Evolutionary conservation across 2,888 invertebrate genomes (phyloP).

Genomic region (Phyllotreta cruciferae): DNA sequence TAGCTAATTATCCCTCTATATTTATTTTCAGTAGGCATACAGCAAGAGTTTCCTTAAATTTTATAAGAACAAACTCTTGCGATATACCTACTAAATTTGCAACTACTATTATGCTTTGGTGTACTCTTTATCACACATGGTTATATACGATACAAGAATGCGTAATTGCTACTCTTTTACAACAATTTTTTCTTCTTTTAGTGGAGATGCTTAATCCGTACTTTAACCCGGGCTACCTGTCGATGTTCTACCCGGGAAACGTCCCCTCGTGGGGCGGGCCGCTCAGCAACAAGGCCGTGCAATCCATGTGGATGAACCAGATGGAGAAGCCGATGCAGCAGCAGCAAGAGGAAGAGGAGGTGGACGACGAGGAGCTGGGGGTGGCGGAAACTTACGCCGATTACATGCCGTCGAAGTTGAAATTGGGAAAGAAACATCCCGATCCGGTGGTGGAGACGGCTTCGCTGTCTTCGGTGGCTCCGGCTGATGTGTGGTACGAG

Average conservation of each 20-base stretch:
- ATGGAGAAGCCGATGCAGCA: slow-evolving; percentile 53
- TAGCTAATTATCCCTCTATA: too few species aligned
- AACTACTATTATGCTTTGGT: too few species aligned
- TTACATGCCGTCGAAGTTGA: slow-evolving; percentile 96
- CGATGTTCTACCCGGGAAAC: slow-evolving; percentile 50
- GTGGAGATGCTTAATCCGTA: slow-evolving; percentile 53
- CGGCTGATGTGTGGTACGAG: slow-evolving; percentile 90
- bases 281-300: slow-evolving; percentile 64
- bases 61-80: too few species aligned
- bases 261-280: slow-evolving; percentile 55
- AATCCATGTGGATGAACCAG: slow-evolving; percentile 67
- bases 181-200: slow-evolving; percentile 7
- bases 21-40: too few species aligned
- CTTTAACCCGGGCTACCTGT: slow-evolving; percentile 49
- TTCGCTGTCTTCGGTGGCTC: slow-evolving; percentile 93
- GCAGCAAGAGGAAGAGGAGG: slow-evolving; percentile 62
- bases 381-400: slow-evolving; percentile 98
- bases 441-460: slow-evolving; percentile 99
- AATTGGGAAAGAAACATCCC: slow-evolving; percentile 94
- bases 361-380: slow-evolving; percentile 95
- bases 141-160: neutral
- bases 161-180: neutral
- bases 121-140: neutral
- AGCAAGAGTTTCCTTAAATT: too few species aligned
- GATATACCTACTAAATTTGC: too few species aligned